A percentile compares a stretch with the other conserved stretches of the same genome.
phyloP scores from a whole-genome alignment of 1,140 invertebrate species.

The Babylonia areolata region DNA sequence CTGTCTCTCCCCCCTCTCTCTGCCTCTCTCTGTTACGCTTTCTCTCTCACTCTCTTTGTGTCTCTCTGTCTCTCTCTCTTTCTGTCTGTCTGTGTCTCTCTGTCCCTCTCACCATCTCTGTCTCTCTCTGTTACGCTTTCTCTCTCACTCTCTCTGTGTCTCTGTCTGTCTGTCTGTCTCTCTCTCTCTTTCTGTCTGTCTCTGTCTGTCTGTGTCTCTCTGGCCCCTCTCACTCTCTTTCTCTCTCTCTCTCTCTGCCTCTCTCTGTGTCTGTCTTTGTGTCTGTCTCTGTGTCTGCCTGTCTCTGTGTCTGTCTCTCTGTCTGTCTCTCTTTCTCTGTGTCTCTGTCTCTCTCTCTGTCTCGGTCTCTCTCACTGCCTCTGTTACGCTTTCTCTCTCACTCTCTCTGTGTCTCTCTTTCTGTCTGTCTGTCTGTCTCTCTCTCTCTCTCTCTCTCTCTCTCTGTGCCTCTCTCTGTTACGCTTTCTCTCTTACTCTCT shows the following conservation, averaged over 20 bases:
- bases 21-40: background rate
- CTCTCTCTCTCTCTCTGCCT: background rate
- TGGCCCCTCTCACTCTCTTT: too few species aligned
- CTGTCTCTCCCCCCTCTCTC: too few species aligned
- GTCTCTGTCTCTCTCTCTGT: conserved; percentile 8
- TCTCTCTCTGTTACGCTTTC: background rate
- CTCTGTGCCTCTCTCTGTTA: background rate
- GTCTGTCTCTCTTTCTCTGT: background rate
- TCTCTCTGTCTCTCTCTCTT: background rate
- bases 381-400: background rate
- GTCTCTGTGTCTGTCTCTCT: conserved; percentile 4
- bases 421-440: conserved; percentile 6
- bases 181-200: background rate
- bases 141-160: background rate
- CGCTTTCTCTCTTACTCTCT: conserved; percentile 12
- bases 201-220: background rate
- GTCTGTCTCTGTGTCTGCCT: background rate
- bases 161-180: background rate
- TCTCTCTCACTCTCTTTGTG: conserved; percentile 10
- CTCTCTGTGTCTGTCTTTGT: background rate
- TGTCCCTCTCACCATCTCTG: background rate
- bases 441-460: conserved; percentile 18
- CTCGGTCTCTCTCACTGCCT: background rate
- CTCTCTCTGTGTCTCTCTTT: conserved; percentile 9
- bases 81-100: background rate